A percentile compares a stretch with the other conserved stretches of the same genome.
Evolutionary conservation across 2,797 vertebrate species (phyloP).

Genomic region (Gephyroberyx darwinii): DNA sequence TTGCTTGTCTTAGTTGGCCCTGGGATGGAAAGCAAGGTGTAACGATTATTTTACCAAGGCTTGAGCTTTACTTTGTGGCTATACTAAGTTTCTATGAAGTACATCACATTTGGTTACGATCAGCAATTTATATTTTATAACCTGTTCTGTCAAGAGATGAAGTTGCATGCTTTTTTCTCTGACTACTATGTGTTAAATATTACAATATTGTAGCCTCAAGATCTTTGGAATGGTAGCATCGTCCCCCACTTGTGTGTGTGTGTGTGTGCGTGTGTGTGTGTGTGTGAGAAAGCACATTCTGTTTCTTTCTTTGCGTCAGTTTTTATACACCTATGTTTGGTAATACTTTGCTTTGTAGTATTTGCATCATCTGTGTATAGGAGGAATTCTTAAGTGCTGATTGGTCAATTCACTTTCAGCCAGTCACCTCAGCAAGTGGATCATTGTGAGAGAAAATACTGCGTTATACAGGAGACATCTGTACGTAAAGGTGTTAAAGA

Average conservation of each 20-base stretch:
- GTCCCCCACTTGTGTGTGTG: not conserved
- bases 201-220: constrained; percentile 64
- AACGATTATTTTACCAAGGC: constrained; percentile 25
- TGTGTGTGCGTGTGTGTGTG: not conserved
- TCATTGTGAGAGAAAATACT: constrained; percentile 25
- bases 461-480: constrained; percentile 3
- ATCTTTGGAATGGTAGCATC: constrained; percentile 53
- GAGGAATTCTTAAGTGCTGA: constrained; percentile 34
- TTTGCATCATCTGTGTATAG: constrained; percentile 72
- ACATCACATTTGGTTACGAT: constrained; percentile 44
- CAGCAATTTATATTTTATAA: constrained; percentile 65
- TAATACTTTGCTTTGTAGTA: constrained; percentile 47
- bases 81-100: constrained; percentile 5
- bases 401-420: constrained; percentile 32
- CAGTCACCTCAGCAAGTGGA: constrained; percentile 11
- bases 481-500: constrained; percentile 19
- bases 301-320: constrained; percentile 47
- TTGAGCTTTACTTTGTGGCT: constrained; percentile 44
- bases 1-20: constrained; percentile 19
- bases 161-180: constrained; percentile 73
- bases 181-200: constrained; percentile 63
- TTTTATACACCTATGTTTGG: constrained; percentile 47
- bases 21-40: constrained; percentile 7
- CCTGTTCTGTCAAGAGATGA: constrained; percentile 62
- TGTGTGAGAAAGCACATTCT: not conserved